Conservation (phyloP, 2,888 invertebrate species). For the Nomada fucata region DNA sequence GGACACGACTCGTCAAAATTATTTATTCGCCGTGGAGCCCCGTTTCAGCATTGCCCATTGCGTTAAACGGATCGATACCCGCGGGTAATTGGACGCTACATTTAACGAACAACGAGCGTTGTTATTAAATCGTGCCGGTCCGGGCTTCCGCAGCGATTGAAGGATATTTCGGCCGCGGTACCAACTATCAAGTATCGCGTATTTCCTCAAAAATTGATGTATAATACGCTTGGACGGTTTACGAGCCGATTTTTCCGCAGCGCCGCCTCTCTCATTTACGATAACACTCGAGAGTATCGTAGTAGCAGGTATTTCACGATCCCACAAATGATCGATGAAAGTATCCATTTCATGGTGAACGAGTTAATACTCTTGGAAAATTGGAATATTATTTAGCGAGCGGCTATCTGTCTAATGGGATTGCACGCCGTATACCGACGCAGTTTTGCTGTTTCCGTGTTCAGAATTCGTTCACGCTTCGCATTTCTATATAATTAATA, state of each 20-base stretch:
- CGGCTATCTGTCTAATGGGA: conserved; percentile 38
- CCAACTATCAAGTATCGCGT: no score
- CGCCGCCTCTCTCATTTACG: background rate
- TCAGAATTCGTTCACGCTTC: background rate
- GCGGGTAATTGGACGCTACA: conserved; percentile 66
- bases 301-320: background rate
- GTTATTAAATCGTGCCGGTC: conserved; percentile 52
- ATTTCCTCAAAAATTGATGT: background rate
- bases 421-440: conserved; percentile 27
- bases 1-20: conserved; percentile 58
- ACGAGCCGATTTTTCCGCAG: background rate
- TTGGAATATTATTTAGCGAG: conserved; percentile 63
- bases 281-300: background rate
- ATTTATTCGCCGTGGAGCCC: conserved; percentile 58
- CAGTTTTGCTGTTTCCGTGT: conserved; percentile 20
- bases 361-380: conserved; percentile 53
- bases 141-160: conserved; percentile 45
- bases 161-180: conserved; percentile 28
- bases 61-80: conserved; percentile 66
- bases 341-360: conserved; percentile 34
- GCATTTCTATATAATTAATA: conserved; percentile 37
- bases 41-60: conserved; percentile 22
- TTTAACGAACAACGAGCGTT: conserved; percentile 51
- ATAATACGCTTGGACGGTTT: background rate
- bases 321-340: conserved; percentile 26